Evolutionary conservation across 2,797 vertebrate species (phyloP).

Genomic region (Tangara arthus): DNA sequence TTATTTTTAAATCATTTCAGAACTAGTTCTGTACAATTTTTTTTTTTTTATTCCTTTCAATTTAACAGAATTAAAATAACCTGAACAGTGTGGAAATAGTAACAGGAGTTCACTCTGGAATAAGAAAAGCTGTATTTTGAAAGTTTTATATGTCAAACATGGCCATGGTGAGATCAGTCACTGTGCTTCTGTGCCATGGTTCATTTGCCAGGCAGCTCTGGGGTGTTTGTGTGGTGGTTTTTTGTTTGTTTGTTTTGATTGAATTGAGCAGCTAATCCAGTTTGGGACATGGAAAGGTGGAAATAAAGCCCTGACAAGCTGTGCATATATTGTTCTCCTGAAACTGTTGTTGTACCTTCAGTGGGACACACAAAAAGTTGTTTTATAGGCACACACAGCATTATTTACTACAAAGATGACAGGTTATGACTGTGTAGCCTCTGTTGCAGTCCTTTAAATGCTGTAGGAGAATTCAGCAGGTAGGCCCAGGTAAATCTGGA

Average conservation of each 20-base stretch:
- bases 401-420: not conserved
- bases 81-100: not conserved
- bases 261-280: not conserved
- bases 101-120: not conserved
- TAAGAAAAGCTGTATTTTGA: not conserved
- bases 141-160: not conserved
- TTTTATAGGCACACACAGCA: not conserved
- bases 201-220: not conserved
- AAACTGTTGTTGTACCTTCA: not conserved
- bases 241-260: not conserved
- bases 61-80: not conserved
- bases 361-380: not conserved
- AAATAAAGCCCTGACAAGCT: not conserved
- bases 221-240: rapidly evolving
- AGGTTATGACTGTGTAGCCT: not conserved
- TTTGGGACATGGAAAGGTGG: not conserved
- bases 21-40: not conserved
- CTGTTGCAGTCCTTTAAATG: not conserved
- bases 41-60: not conserved
- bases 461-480: not conserved
- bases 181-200: not conserved
- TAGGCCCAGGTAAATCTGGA: not conserved
- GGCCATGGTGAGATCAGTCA: not conserved
- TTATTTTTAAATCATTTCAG: not conserved
- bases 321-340: not conserved